These are phyloP conservation scores for Dolichopus griseipennis DNA, from an alignment of 2,888 invertebrate genomes.

Conservation along the genomic window DNA sequence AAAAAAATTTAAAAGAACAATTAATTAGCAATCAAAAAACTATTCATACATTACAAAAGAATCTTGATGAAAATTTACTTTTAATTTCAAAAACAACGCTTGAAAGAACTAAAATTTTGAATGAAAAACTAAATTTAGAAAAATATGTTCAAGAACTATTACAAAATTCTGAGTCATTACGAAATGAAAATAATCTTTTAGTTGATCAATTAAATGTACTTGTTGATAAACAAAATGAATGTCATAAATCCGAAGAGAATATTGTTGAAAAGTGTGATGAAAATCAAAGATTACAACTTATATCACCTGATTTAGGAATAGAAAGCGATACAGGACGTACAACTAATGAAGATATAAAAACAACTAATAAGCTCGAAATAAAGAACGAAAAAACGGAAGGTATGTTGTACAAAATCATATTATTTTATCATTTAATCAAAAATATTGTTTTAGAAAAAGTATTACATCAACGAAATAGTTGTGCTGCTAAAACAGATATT, in stretches of 20 bases:
- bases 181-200: slow-evolving; percentile 28
- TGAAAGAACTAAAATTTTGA: slow-evolving; percentile 63
- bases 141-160: slow-evolving; percentile 34
- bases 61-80: slow-evolving; percentile 63
- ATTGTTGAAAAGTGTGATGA: background rate
- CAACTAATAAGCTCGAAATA: background rate
- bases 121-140: slow-evolving; percentile 60
- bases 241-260: background rate
- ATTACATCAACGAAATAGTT: background rate
- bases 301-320: slow-evolving; percentile 83
- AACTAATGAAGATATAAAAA: slow-evolving; percentile 45
- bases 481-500: background rate
- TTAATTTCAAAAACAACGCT: slow-evolving; percentile 64
- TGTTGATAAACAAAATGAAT: background rate
- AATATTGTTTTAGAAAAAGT: too few relatives aligned
- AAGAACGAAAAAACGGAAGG: background rate
- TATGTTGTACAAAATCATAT: background rate
- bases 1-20: slow-evolving; percentile 40
- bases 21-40: slow-evolving; percentile 43
- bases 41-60: slow-evolving; percentile 53
- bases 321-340: slow-evolving; percentile 69
- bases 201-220: background rate
- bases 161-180: slow-evolving; percentile 25
- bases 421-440: too few relatives aligned
- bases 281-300: slow-evolving; percentile 41